Base-by-base conservation (phyloP, 2,888 invertebrate genomes). In the Nemapogon koenigi region DNA sequence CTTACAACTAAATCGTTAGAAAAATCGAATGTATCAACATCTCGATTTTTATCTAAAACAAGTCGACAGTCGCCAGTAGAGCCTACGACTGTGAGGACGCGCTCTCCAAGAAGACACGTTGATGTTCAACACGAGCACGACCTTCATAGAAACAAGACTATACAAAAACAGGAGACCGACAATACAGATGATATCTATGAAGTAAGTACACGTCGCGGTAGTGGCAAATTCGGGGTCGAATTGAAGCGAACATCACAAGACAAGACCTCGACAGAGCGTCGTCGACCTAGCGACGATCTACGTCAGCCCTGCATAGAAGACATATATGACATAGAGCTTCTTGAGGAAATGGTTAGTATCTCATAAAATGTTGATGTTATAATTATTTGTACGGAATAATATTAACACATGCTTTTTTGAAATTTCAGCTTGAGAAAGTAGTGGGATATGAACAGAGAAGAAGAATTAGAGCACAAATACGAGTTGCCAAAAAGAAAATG, bases 381-480 rank as follows among this genome's bases (percentile, higher is more conserved):
- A n/a, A 11, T 32, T 53, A 17, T 40, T 50, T 27, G 51, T 40
- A 3, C 19, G 11, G 10, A 6, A 22, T 33, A n/a, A 8, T 14
- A 40, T 10, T 19, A 11, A 33, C n/a, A 36, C 53, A 40, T 48
- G 47, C 36, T 43, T 48, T 45, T 54, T 30, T 51, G 39, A 42
- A 45, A 49, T 81, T 81, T 52, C 73, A 88, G 85, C 70, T 91
- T 62, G 88, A 90, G 68, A 86, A 85, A 53, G 87, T 89, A 41
- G 83, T 83, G 38, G 86, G 86, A 43, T 91, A 91, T 59, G 91
- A 91, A 56, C 82, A 90, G 52, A 76, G 91, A 48, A 83, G 90
- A 44, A 83, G 88, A 47, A 88, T 92, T 39, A 81, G 91, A 43
- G 82, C 88, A 2, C 90, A 91, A 63, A 89, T 91, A 43, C 81